Evolutionary conservation across 2,888 invertebrate species (phyloP), one percentile per base, ranked within the genome.

Genomic region (Drosophila demipolita): DNA sequence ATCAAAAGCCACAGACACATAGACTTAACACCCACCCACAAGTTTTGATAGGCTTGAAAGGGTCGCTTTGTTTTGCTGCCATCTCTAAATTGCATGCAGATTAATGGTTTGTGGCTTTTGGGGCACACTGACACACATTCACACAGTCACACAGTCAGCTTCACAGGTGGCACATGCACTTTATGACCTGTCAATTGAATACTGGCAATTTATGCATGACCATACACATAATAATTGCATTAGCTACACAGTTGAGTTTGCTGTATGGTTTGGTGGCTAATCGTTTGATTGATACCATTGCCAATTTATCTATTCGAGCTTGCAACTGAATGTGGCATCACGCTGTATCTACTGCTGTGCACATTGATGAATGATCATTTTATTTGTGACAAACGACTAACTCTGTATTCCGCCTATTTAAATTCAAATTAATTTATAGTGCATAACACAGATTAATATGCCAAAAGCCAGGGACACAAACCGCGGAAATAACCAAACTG

Each of bases 21-120:
- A n/a, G 12, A 59, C 32, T 29, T 23, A 29, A 42, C 38, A 35
- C 23, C 23, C 17, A 12, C 1, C 17, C 29, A 26, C 58, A 61
- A 42, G 58, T 67, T 73, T 59, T 68, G 73, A 76, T 76, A 55
- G 67, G 66, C 73, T 64, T 66, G 36, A 42, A 55, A 17, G 55
- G 53, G 63, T 49, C 54, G 55, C 26, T 38, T 29, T 48, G 38
- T 36, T 36, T 42, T 23, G 66, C 23, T 20, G 35, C 23, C 40
- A 15, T 38, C 49, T 60, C 63, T 70, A 64, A 69, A 69, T 70
- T 63, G 55, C 33, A 63, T 50, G n/a, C 33, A 53, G 64, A 72
- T 70, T 70, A 64, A 72, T 70, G 63, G 63, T 26, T 50, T 67
- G 50, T 55, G 70, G 76, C 53, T 54, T 49, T 69, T 64, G 60